These are phyloP conservation scores for Eidolon helvum DNA, from an alignment of 2,113 vertebrate species.

Conservation along the genomic window DNA sequence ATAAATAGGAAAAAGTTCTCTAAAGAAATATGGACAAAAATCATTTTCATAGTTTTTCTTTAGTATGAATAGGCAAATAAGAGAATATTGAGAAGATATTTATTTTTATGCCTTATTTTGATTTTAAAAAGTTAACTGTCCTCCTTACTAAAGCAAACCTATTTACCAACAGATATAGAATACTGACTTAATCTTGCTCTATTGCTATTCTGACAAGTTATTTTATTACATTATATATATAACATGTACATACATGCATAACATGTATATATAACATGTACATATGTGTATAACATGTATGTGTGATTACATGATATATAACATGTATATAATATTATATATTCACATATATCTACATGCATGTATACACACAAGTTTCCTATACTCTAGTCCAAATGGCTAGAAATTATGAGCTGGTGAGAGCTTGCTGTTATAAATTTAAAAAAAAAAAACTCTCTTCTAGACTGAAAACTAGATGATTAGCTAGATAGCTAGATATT, in stretches of 20 bases:
- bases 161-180: neutral
- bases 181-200: slow-evolving; percentile 18
- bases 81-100: slow-evolving; percentile 10
- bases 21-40: neutral
- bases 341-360: neutral
- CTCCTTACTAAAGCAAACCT: neutral
- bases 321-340: no score
- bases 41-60: neutral
- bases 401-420: neutral
- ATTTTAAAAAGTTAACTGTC: neutral
- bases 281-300: no score
- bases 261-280: no score
- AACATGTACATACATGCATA: no score
- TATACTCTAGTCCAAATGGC: neutral
- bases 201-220: slow-evolving; percentile 5
- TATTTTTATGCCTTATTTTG: neutral
- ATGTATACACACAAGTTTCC: neutral
- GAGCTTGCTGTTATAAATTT: neutral
- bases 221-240: neutral
- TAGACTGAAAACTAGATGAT: neutral
- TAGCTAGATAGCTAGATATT: neutral
- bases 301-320: no score
- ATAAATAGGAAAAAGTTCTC: neutral
- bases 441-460: neutral
- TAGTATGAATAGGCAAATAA: neutral